Base-by-base conservation (phyloP, 2,797 vertebrate genomes). In the Leptodactylus fallax region DNA sequence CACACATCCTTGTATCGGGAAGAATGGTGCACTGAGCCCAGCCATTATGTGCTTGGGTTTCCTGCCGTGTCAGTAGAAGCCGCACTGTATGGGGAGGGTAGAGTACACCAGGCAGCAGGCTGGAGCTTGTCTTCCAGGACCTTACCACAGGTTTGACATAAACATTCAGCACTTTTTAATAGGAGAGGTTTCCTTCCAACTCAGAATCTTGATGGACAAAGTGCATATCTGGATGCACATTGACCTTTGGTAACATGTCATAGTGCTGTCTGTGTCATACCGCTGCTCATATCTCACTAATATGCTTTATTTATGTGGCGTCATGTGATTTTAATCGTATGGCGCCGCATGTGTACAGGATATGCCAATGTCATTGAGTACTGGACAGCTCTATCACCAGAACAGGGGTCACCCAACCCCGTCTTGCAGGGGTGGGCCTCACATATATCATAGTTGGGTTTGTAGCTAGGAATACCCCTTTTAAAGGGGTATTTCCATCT, bases 161-260 rank as follows among this genome's bases (percentile, higher is more conserved):
- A 36, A 79, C 25, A 79, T 6, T 58, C 12, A 13, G 13, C 55
- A 60, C 14, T 13, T 36, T 36, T 36, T 36, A 36, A 36, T 36
- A 4, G 36, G 36, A 36, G 36, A 36, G 0, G 0, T 55, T 58
- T 79, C 6, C 78, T 21, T 79, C 78, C 55, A 79, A 55, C 77
- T 78, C 76, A 27, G 3, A 79, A 69, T 74, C 56, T 47, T 63
- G 17, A 13, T 69, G 81, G 25, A 16, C 47, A 69, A 83, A 83
- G 81, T 83, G 0, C 65, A 27, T 55, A n/a, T 19, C n/a, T 81
- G 61, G 14, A 21, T 36, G 14, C 16, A 47, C 36, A 14, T 11
- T 27, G 49, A 83, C 65, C 65, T 69, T 53, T 51, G 4, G 81
- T 80, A 80, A 16, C 6, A 8, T 49, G 45, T 80, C 3, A 47